Conservation (phyloP, 2,797 vertebrate species). For the Trematomus bernacchii region DNA sequence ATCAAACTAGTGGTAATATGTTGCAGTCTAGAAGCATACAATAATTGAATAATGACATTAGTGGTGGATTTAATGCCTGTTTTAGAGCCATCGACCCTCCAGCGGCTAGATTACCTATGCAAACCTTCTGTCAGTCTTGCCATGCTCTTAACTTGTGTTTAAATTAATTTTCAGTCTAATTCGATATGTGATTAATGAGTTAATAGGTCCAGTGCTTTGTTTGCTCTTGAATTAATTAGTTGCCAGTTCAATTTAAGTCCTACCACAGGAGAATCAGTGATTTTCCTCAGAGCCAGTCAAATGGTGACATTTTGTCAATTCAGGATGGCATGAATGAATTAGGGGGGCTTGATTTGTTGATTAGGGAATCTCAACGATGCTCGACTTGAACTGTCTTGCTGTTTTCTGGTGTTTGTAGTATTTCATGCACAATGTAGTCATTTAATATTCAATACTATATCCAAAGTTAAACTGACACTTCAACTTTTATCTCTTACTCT, state of each 20-base stretch:
- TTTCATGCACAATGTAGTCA: background rate
- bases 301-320: constrained; percentile 31
- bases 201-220: constrained; percentile 47
- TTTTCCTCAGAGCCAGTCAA: constrained; percentile 27
- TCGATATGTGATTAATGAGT: constrained; percentile 60
- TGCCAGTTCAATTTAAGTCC: constrained; percentile 33
- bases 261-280: background rate
- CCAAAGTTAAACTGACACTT: no score
- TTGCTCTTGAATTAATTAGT: constrained; percentile 59
- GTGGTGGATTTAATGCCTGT: background rate
- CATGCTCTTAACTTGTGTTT: constrained; percentile 19
- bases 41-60: background rate
- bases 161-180: constrained; percentile 54
- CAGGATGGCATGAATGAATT: constrained; percentile 8
- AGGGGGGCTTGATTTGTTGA: background rate
- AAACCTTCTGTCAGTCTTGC: constrained; percentile 18
- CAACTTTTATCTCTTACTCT: no score
- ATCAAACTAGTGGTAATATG: background rate
- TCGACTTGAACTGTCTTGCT: background rate
- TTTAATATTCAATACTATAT: background rate
- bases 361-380: background rate
- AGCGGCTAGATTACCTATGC: constrained; percentile 3
- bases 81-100: background rate
- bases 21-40: background rate
- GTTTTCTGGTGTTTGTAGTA: constrained; percentile 7